Percentiles rank a stretch among this genome's conserved stretches.
These are phyloP conservation scores for Fabriciana adippe DNA, from an alignment of 2,888 invertebrate species.

Conservation along the genomic window DNA sequence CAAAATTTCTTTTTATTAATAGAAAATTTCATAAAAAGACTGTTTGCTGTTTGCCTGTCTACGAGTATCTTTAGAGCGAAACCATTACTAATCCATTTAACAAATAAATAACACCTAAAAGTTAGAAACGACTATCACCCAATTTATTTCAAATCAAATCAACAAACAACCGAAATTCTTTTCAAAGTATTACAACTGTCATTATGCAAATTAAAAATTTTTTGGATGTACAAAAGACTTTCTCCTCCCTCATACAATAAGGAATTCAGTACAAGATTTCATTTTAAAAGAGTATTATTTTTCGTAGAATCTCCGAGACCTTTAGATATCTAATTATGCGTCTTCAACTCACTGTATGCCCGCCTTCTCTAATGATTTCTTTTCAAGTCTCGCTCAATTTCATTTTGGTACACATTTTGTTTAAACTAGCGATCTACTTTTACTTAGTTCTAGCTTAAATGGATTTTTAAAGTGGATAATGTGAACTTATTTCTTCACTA, in stretches of 20 bases:
- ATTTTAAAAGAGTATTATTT: conserved; percentile 32
- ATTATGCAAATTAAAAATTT: conserved; percentile 2
- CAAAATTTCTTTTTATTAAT: no score
- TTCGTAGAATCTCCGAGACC: conserved; percentile 18
- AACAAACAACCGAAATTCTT: background rate
- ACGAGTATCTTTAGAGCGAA: no score
- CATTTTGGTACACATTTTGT: conserved; percentile 18
- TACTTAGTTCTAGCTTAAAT: conserved; percentile 4
- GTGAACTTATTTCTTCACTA: background rate
- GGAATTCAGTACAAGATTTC: conserved; percentile 24
- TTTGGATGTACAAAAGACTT: background rate
- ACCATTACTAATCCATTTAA: no score
- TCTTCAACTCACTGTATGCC: conserved; percentile 28
- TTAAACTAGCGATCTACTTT: conserved; percentile 4
- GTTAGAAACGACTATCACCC: no score
- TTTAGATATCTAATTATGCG: conserved; percentile 40
- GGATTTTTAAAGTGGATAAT: conserved; percentile 3
- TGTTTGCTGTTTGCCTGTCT: no score
- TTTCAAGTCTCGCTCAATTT: conserved; percentile 32
- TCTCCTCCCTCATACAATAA: conserved; percentile 4
- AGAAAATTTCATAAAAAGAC: no score
- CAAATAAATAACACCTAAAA: no score
- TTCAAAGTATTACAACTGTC: background rate
- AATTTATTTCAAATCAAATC: no score
- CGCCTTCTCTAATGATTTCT: conserved; percentile 37